Base-by-base conservation (phyloP, 2,888 invertebrate genomes). In the Amphiduros pacificus region DNA sequence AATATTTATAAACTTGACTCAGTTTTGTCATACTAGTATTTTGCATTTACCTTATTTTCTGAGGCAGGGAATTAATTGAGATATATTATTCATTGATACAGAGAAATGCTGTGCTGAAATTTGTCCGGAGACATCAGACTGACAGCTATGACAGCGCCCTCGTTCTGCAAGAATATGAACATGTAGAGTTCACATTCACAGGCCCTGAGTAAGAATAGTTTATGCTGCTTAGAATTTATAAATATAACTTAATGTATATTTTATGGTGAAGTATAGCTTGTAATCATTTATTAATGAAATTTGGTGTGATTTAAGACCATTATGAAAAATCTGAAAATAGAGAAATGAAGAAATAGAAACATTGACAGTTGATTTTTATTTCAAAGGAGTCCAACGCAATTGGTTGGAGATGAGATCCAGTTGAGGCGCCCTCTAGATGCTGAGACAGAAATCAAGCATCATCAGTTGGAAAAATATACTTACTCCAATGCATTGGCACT, bases 401-500 rank as follows among this genome's bases (percentile, higher is more conserved):
- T 59, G 22, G 63, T 31, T 20, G 59, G 51, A 2, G 63, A 63
- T 48, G 62, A 60, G 31, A 58, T 64, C 26, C 64, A 58, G 58
- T 50, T 64, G 22, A 50, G 56, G 22, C 22, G 41, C 6, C 54
- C 52, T 2, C n/a, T 26, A n/a, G 60, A 64, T 26, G n/a, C 29
- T 22, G 50, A 44, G n/a, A 41, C 40, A 24, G 59, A 55, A 36
- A 53, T 50, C 3, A n/a, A 41, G 1, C 31, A 36, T 17, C 32
- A 48, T 14, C 65, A 66, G 24, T 64, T 94, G 63, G 93, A 96
- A 74, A 93, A 92, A 79, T 98, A 93, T 77, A 91, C 97, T 22
- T 93, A 96, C 81, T 95, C 96, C 3, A 92, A 98, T 85, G 95
- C 93, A 0, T 89, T 98, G 85, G 90, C 92, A 0, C 89, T 94